phyloP scores from a whole-genome alignment of 2,113 vertebrate species.

The Lophura nycthemera region DNA sequence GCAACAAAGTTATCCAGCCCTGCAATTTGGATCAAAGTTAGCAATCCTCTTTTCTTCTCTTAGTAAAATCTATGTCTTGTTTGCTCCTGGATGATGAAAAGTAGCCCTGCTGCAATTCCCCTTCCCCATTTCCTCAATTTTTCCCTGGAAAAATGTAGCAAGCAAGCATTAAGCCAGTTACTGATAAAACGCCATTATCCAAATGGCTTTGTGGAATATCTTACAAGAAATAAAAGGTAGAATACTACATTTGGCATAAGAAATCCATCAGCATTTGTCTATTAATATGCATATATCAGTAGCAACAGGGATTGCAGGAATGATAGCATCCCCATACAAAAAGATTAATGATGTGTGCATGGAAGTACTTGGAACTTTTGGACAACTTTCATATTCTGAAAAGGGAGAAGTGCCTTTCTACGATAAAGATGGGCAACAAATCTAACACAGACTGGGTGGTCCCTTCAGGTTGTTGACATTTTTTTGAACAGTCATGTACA shows the following conservation, averaged over 20 bases:
- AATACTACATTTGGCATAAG: not conserved
- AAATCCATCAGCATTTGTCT: not conserved
- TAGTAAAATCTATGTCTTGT: not conserved
- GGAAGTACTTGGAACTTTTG: not conserved
- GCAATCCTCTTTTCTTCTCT: not conserved
- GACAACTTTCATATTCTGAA: not conserved
- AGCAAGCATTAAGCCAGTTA: not conserved
- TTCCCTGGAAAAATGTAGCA: not conserved
- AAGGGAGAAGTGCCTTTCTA: not conserved
- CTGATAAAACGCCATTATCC: not conserved
- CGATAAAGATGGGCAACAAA: not conserved
- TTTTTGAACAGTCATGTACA: not conserved
- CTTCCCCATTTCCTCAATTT: not conserved
- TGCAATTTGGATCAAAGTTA: not conserved
- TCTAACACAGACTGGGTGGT: not conserved
- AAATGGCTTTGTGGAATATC: not conserved
- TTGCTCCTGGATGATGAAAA: not conserved
- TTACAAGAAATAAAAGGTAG: not conserved
- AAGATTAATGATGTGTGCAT: not conserved
- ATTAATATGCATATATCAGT: not conserved
- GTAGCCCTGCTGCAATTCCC: not conserved
- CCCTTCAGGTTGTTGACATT: conserved; percentile 20
- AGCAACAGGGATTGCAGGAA: not conserved
- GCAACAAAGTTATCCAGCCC: not conserved
- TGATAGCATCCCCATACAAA: not conserved